Evolutionary conservation across 2,113 vertebrate genomes (phyloP), one percentile per base, ranked within the genome.

Genomic region (Grus americana): DNA sequence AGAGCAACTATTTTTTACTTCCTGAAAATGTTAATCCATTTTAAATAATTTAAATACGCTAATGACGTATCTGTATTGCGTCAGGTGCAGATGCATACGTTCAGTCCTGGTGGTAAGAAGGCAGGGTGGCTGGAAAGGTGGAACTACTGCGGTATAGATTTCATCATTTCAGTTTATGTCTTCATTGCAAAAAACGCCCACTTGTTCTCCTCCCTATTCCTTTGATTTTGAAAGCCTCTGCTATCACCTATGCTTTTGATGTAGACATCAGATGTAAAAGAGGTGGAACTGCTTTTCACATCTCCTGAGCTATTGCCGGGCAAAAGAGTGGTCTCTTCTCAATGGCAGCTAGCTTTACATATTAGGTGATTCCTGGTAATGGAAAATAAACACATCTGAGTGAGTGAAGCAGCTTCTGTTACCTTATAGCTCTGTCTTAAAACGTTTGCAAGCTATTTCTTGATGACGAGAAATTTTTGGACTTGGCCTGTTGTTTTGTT

Each of bases 141-240:
- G 72, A 95, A 87, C 85, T 90, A 55, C 63, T 96, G 86, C 66
- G 50, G 22, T 61, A 63, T 23, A 62, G 93, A 90, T 97, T 91
- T 94, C 92, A 94, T 89, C 72, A 88, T 59, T 87, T 96, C 70
- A 74, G 71, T 84, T 97, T 97, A 87, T 94, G 80, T 95, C 91
- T 97, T 95, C 63, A 95, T 86, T 88, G 65, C 94, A 92, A 85
- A 97, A 96, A 94, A 93, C 61, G 4, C 91, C 94, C 78, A 93
- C 82, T 93, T 93, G 73, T 85, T 95, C 95, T 96, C 91, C 94
- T 96, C 95, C 95, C 79, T 96, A 12, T 86, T 94, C 58, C 90
- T 97, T 96, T 96, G 90, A 88, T 97, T 97, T 96, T 96, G 95
- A 96, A 97, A 97, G 54, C 55, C 90, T 91, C 21, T 93, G 91